phyloP scores from a whole-genome alignment of 1,140 invertebrate genomes.

The Scaptomyza graminum region DNA sequence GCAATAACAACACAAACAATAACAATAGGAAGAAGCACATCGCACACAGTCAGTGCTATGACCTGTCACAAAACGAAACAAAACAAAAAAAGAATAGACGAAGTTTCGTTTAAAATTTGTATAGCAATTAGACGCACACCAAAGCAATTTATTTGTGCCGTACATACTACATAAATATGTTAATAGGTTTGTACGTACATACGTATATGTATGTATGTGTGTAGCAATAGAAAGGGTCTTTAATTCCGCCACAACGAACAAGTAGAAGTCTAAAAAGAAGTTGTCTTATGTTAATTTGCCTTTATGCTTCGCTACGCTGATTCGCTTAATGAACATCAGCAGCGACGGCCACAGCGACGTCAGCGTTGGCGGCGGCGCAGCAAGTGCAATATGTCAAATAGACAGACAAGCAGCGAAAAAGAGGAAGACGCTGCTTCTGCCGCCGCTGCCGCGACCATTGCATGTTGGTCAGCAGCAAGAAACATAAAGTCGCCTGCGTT shows the following conservation, averaged over 20 bases:
- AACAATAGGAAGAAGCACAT: constrained; percentile 9
- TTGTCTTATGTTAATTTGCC: constrained; percentile 79
- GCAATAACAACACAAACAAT: constrained; percentile 20
- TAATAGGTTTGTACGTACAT: neutral
- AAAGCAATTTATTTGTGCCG: constrained; percentile 69
- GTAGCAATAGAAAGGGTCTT: constrained; percentile 65
- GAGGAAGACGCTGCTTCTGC: constrained; percentile 2
- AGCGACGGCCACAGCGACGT: constrained; percentile 3
- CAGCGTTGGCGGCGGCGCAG: constrained; percentile 22
- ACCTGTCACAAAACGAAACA: constrained; percentile 62
- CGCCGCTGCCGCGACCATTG: constrained; percentile 18
- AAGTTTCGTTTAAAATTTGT: constrained; percentile 66
- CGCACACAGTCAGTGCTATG: constrained; percentile 31
- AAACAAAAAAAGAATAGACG: constrained; percentile 23
- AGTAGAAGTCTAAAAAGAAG: constrained; percentile 69
- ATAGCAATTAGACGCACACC: constrained; percentile 75
- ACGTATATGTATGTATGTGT: neutral
- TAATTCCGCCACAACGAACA: constrained; percentile 69
- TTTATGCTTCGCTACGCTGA: constrained; percentile 79
- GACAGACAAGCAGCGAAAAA: constrained; percentile 47
- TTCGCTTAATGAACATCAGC: constrained; percentile 76
- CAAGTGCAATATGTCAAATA: constrained; percentile 79
- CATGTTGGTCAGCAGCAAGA: constrained; percentile 53
- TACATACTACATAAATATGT: constrained; percentile 18
- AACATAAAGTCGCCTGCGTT: constrained; percentile 42